A percentile compares a stretch with the other conserved stretches of the same genome.
Conservation (phyloP, 2,113 vertebrate species). For the Ailuropoda melanoleuca region DNA sequence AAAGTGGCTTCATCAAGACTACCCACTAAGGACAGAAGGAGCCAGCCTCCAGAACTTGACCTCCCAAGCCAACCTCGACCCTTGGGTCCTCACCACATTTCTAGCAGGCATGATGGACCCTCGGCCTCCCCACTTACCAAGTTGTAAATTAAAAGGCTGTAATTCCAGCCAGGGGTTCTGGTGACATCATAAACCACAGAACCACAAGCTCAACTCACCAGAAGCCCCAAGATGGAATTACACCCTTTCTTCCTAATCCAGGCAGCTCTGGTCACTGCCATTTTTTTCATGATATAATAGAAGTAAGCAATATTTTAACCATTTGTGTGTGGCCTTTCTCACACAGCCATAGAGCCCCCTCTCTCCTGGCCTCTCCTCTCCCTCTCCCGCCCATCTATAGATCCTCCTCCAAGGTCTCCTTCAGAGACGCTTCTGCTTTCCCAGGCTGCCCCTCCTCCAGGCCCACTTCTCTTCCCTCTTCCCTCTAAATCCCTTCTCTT, state of each 20-base stretch:
- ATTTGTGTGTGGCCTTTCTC: background rate
- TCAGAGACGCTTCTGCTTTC: background rate
- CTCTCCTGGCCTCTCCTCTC: background rate
- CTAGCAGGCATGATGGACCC: background rate
- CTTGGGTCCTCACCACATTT: background rate
- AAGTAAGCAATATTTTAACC: slow-evolving; percentile 57
- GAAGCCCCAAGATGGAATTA: slow-evolving; percentile 78
- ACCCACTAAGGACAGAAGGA: too few relatives aligned
- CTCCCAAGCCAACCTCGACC: background rate
- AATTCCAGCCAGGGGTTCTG: slow-evolving; percentile 64
- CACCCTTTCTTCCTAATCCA: slow-evolving; percentile 74
- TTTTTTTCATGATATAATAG: slow-evolving; percentile 64
- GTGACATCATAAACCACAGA: slow-evolving; percentile 79
- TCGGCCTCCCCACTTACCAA: background rate
- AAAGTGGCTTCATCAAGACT: background rate
- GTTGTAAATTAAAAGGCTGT: slow-evolving; percentile 62
- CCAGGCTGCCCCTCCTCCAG: background rate
- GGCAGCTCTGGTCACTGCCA: slow-evolving; percentile 69
- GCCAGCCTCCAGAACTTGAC: background rate
- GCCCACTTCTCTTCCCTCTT: background rate
- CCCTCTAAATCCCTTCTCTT: background rate
- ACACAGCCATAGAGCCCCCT: background rate
- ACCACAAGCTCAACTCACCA: slow-evolving; percentile 72
- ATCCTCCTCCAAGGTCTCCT: background rate
- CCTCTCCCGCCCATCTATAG: background rate